phyloP scores from a whole-genome alignment of 2,888 invertebrate species.

The Aphelenchoides bicaudatus region DNA sequence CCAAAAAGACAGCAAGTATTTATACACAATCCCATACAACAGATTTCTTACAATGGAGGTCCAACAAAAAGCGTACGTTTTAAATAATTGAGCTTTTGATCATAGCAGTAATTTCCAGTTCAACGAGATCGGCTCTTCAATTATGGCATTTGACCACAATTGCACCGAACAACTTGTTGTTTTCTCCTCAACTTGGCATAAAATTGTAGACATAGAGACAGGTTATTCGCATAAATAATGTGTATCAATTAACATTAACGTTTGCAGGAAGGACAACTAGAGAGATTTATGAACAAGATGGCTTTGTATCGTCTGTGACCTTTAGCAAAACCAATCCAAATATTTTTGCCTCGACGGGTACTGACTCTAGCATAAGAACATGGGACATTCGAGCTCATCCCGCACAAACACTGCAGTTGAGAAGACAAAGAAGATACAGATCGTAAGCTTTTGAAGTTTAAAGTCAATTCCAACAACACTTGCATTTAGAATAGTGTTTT shows the following conservation, averaged over 20 bases:
- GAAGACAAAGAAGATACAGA: conserved; percentile 7
- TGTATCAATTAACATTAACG: neutral
- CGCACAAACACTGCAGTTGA: conserved; percentile 20
- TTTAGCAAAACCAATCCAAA: conserved; percentile 30
- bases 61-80: conserved; percentile 6
- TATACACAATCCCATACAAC: conserved; percentile 2
- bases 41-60: neutral
- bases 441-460: neutral
- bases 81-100: neutral
- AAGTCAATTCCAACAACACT: neutral
- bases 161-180: conserved; percentile 24
- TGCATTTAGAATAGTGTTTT: conserved; percentile 13
- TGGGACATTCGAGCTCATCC: conserved; percentile 26
- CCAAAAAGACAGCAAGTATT: neutral
- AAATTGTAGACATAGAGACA: conserved; percentile 30
- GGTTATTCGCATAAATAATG: conserved; percentile 19
- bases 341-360: conserved; percentile 28
- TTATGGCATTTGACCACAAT: conserved; percentile 18
- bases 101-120: neutral
- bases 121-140: conserved; percentile 7
- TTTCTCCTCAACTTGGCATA: conserved; percentile 15
- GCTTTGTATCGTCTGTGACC: conserved; percentile 20
- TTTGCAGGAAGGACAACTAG: conserved; percentile 18
- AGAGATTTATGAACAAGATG: conserved; percentile 32
- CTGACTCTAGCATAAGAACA: conserved; percentile 17